These are phyloP conservation scores for Grammomys dolichurus DNA, from an alignment of 2,113 vertebrate genomes.

Conservation along the genomic window DNA sequence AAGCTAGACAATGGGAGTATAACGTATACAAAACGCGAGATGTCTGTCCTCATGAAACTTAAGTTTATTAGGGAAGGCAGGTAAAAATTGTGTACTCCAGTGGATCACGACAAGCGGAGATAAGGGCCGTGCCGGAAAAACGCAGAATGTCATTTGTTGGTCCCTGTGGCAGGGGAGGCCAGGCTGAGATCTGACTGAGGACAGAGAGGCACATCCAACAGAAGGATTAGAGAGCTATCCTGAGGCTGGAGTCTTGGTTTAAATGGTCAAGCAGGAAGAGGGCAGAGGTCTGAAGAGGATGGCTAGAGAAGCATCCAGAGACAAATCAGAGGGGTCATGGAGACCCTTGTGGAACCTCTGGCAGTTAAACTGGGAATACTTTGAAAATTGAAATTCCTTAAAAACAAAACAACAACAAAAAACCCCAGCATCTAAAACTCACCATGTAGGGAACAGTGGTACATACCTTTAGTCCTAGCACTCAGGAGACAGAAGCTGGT, in stretches of 20 bases:
- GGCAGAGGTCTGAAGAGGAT: neutral
- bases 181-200: neutral
- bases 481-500: neutral
- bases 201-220: neutral
- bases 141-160: neutral
- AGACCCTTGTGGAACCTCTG: neutral
- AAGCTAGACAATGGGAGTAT: neutral
- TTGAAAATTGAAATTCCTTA: neutral
- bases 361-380: neutral
- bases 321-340: neutral
- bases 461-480: neutral
- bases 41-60: slow-evolving; percentile 27
- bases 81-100: neutral
- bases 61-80: slow-evolving; percentile 22
- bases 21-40: slow-evolving; percentile 22
- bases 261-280: neutral
- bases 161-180: neutral
- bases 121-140: neutral
- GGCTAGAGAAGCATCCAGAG: neutral
- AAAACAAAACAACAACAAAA: neutral
- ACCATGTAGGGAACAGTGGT: neutral
- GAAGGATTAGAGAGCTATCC: neutral
- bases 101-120: neutral
- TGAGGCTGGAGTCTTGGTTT: neutral
- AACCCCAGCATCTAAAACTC: neutral